Evolutionary conservation across 2,888 invertebrate species (phyloP).

Genomic region (Zaprionus obscuricornis): DNA sequence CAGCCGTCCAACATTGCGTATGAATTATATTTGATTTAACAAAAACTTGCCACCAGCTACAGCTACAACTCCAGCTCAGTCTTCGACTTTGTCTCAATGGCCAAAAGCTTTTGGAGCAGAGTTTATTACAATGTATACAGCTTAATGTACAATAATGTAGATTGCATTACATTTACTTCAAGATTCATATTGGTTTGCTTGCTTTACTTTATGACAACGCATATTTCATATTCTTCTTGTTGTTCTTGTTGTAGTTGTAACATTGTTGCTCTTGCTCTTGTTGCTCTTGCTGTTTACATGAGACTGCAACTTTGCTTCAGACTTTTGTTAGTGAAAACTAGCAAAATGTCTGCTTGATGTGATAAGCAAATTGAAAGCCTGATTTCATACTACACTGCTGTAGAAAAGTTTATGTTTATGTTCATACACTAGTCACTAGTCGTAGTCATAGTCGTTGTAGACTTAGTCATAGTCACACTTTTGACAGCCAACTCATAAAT

Average conservation of each 20-base stretch:
- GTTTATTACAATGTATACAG: slow-evolving; percentile 21
- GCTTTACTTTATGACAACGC: slow-evolving; percentile 45
- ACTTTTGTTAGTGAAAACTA: not conserved
- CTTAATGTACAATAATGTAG: slow-evolving; percentile 37
- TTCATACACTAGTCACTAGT: no score
- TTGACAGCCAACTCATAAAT: no score
- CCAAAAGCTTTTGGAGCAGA: not conserved
- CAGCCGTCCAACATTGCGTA: slow-evolving; percentile 45
- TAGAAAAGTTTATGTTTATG: slow-evolving; percentile 6
- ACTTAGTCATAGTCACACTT: no score
- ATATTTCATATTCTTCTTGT: slow-evolving; percentile 39
- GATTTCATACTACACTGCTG: slow-evolving; percentile 26
- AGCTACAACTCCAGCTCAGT: not conserved
- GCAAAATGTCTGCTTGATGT: slow-evolving; percentile 21
- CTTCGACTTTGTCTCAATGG: slow-evolving; percentile 31
- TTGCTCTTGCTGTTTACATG: slow-evolving; percentile 17
- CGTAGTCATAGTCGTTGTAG: no score
- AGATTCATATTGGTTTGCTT: not conserved
- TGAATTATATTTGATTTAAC: slow-evolving; percentile 61
- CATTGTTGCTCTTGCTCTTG: slow-evolving; percentile 5
- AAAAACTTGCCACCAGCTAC: slow-evolving; percentile 11
- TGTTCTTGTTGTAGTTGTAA: slow-evolving; percentile 4
- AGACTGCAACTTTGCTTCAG: slow-evolving; percentile 39
- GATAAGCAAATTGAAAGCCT: slow-evolving; percentile 44
- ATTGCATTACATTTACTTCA: slow-evolving; percentile 41